Base-by-base conservation (phyloP, 2,888 invertebrate genomes). In the Drosophila pegasa region DNA sequence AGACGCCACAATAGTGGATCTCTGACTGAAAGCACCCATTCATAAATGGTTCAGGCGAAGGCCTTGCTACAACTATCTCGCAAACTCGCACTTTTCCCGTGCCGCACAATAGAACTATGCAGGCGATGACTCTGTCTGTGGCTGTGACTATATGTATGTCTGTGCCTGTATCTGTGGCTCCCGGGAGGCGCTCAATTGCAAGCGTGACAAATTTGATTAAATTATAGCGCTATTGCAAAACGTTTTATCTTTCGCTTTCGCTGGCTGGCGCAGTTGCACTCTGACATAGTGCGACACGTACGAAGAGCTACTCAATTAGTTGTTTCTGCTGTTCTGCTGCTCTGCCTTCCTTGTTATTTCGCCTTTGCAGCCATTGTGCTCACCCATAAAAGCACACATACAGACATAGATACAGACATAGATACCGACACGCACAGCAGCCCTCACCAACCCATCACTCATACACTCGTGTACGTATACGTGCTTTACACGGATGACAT, bases 191-290 rank as follows among this genome's bases (percentile, higher is more conserved):
- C 74, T 88, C 86, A 87, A 87, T 84, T 80, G 88, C 78, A 84
- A 77, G 89, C 80, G 89, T 87, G 86, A 86, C 86, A 86, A 86
- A 89, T 89, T 89, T 86, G 86, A 86, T 86, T 86, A 86, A 89
- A 89, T 86, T 85, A 86, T 88, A 79, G 79, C 77, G 87, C 89
- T 75, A 87, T 85, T 81, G 89, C 85, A 87, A 80, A 85, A 68
- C 88, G 81, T 87, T 85, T 85, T 87, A 87, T 85, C 84, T 88
- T 78, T 67, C 63, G 37, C 74, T 88, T 75, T 70, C 66, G 22
- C 50, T 50, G n/a, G 84, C 67, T 66, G 75, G 40, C 76, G 75
- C 59, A 78, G 74, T 73, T 75, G 88, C 83, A 85, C 71, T 83
- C 62, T 58, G 74, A 63, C 69, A 50, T 64, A 65, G 63, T 43